These are phyloP conservation scores for Xylocopa sonorina DNA, from an alignment of 1,140 invertebrate genomes.

Conservation along the genomic window DNA sequence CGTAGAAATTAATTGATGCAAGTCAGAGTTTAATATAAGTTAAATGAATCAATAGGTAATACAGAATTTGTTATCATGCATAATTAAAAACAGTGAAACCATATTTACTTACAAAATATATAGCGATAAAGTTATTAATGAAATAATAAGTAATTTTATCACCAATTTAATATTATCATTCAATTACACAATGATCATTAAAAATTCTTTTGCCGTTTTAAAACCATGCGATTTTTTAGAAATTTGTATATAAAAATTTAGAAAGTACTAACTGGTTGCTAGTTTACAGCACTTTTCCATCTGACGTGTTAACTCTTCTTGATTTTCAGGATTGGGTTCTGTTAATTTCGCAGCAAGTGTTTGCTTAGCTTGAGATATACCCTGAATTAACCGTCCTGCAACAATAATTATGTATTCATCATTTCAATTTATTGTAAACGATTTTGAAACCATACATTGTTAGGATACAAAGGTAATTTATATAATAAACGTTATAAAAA, in stretches of 20 bases:
- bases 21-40: no score
- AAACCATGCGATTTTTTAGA: neutral
- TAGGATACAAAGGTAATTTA: no score
- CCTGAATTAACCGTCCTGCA: slow-evolving; percentile 86
- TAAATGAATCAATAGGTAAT: no score
- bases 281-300: slow-evolving; percentile 86
- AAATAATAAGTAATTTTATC: no score
- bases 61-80: no score
- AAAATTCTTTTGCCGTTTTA: no score
- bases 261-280: slow-evolving; percentile 84
- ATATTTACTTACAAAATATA: no score
- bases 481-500: no score
- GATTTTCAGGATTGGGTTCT: slow-evolving; percentile 81
- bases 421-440: neutral
- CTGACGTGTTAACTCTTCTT: slow-evolving; percentile 85
- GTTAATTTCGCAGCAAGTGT: slow-evolving; percentile 84
- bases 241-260: slow-evolving; percentile 20
- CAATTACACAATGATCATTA: no score
- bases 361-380: slow-evolving; percentile 86
- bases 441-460: neutral
- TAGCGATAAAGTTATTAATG: neutral
- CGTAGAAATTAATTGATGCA: no score
- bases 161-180: neutral
- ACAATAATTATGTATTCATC: slow-evolving; percentile 41
- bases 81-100: no score